A percentile compares a stretch with the other conserved stretches of the same genome.
Evolutionary conservation across 64 coral and sea anemone genomes (phyloP).

Genomic region (Montipora capricornis): DNA sequence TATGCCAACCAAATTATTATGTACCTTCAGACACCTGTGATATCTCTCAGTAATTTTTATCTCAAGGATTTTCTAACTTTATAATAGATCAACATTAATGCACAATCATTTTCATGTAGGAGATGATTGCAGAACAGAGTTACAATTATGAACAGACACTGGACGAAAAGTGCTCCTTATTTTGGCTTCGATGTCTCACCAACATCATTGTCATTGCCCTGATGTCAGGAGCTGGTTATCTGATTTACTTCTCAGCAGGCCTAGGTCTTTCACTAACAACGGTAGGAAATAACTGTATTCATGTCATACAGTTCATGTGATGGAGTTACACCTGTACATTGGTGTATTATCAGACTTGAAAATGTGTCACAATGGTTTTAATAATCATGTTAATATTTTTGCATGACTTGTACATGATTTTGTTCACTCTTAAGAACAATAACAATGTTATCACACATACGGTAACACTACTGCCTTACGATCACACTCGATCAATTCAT

Average conservation of each 20-base stretch:
- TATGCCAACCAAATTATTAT: too few species aligned
- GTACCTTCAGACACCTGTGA: too few species aligned
- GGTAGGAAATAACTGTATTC: neutral
- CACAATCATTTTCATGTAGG: conserved; percentile 24
- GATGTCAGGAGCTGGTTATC: conserved; percentile 70
- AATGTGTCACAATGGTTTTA: too few species aligned
- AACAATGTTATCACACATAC: too few species aligned
- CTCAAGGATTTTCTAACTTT: too few species aligned
- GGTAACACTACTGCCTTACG: too few species aligned
- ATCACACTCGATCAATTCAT: too few species aligned
- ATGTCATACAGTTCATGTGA: neutral
- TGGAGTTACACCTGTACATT: neutral
- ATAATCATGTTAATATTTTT: too few species aligned
- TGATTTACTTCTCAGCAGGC: conserved; percentile 66
- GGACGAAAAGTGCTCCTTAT: conserved; percentile 31
- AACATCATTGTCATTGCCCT: conserved; percentile 72
- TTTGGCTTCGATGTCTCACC: conserved; percentile 50
- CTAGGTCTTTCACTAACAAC: conserved; percentile 33
- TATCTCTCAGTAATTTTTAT: too few species aligned
- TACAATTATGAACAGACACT: conserved; percentile 35
- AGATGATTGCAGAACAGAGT: conserved; percentile 76
- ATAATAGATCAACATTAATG: too few species aligned
- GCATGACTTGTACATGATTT: too few species aligned
- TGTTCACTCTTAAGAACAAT: too few species aligned
- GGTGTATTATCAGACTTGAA: neutral